Evolutionary conservation across 2,113 vertebrate species (phyloP).

Genomic region (Rafetus swinhoei): DNA sequence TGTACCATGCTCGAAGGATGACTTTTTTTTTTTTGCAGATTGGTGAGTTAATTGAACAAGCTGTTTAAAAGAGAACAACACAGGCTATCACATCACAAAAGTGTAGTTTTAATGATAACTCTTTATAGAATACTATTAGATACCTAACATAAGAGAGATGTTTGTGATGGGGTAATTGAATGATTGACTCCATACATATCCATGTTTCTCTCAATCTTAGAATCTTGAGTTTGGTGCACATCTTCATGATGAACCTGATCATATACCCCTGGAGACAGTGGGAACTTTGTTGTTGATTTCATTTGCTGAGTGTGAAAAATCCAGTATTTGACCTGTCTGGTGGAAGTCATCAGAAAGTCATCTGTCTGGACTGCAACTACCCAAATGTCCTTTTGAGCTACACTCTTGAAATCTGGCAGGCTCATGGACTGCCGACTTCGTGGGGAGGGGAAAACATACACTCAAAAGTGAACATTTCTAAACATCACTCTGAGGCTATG

Average conservation of each 20-base stretch:
- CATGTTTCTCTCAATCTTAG: background rate
- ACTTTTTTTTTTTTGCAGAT: background rate
- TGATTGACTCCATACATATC: background rate
- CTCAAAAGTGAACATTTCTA: background rate
- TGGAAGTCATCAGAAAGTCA: background rate
- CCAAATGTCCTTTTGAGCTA: background rate
- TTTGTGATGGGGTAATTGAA: background rate
- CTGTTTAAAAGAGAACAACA: slow-evolving; percentile 3
- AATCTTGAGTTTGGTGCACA: background rate
- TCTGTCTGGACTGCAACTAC: background rate
- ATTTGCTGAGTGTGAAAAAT: background rate
- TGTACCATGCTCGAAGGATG: background rate
- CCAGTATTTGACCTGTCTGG: background rate
- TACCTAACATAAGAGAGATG: slow-evolving; percentile 9
- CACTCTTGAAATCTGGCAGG: background rate
- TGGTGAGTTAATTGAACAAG: background rate
- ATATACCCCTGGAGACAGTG: background rate
- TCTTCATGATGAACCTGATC: background rate
- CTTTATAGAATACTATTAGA: slow-evolving; percentile 31
- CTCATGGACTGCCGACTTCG: background rate
- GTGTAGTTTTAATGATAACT: slow-evolving; percentile 45
- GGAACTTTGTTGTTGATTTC: background rate
- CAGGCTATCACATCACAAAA: slow-evolving; percentile 43
- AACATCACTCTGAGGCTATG: background rate
- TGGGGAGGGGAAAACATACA: background rate